Conservation (phyloP, 1,140 invertebrate genomes). For the Eubasilissa regina region DNA sequence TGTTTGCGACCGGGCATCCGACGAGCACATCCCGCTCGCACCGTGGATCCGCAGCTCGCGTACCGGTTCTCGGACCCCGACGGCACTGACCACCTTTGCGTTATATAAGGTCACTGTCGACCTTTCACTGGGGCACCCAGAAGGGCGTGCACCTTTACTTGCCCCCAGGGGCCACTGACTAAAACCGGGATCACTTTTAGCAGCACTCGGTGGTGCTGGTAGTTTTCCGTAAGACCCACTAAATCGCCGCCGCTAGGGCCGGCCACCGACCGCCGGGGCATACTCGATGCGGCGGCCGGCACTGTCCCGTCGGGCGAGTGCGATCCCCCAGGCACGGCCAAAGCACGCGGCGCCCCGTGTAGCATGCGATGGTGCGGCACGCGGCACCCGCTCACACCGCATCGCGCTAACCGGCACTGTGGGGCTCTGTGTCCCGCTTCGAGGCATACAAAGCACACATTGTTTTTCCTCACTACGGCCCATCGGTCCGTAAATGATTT, state of each 20-base stretch:
- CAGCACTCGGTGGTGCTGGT: no score
- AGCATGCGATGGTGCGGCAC: no score
- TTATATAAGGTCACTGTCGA: not conserved
- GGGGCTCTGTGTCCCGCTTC: no score
- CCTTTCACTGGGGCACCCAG: constrained; percentile 4
- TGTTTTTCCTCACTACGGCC: no score
- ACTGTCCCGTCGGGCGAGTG: no score
- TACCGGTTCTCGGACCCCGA: not conserved
- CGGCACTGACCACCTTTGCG: not conserved
- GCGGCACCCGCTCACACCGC: no score
- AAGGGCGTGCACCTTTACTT: not conserved
- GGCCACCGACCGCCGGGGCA: not conserved
- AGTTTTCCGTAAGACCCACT: no score
- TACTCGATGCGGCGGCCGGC: not conserved
- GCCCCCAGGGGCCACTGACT: not conserved
- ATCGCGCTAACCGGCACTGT: no score
- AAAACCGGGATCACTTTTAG: not conserved
- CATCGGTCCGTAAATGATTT: no score
- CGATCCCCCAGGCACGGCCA: not conserved
- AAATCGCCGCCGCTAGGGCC: no score
- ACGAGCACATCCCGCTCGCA: no score
- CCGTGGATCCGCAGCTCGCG: not conserved
- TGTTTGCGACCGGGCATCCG: not conserved
- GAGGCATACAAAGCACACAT: no score
- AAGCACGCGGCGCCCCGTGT: not conserved